Evolutionary conservation across 1,140 invertebrate genomes (phyloP), one percentile per base, ranked within the genome.

Genomic region (Megalopta genalis): DNA sequence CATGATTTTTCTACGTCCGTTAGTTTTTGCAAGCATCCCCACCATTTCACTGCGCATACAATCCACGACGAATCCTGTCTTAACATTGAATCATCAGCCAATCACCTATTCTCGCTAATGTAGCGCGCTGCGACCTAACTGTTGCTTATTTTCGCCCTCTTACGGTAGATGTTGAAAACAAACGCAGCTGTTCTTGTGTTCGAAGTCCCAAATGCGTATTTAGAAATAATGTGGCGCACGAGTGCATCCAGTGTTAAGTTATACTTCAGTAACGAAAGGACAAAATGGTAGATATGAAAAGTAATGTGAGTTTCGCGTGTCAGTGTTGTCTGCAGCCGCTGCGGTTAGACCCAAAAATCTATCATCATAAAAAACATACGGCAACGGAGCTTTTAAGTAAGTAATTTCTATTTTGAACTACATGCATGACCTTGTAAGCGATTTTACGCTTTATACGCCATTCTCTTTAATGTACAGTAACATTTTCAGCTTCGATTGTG

Each of bases 311-410:
- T 91, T 99, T 98, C 92, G 95, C 96, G n/a, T 99, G 98, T 92
- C 98, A 99, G 92, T 94, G 97, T 92, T 99, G 98, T 93, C 93
- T 97, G 69, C 97, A 97, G 89, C 97, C 98, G 32, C 93, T 99
- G 37, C 96, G 95, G 88, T 90, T 99, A 63, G 97, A 98, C 91
- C 95, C 96, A 67, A 96, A 96, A 39, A 96, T 99, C 86, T 95
- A 96, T 88, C 96, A 96, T 86, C 94, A 99, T 25, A 96, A 96
- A 73, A 97, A 97, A 91, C 97, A 98, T 87, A 96, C 96, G 12
- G 93, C 97, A 70, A 96, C 97, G 64, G 98, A 99, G 94, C 93
- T 99, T 81, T 95, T 96, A 92, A 93, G 96, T 97, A 95, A 94
- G 94, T 94, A 91, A 90, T 89, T 89, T 85, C 77, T 88, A 81